Percentiles rank a stretch among this genome's conserved stretches.
Evolutionary conservation across 2,888 invertebrate genomes (phyloP).

Genomic region (Pristionchus exspectatus): DNA sequence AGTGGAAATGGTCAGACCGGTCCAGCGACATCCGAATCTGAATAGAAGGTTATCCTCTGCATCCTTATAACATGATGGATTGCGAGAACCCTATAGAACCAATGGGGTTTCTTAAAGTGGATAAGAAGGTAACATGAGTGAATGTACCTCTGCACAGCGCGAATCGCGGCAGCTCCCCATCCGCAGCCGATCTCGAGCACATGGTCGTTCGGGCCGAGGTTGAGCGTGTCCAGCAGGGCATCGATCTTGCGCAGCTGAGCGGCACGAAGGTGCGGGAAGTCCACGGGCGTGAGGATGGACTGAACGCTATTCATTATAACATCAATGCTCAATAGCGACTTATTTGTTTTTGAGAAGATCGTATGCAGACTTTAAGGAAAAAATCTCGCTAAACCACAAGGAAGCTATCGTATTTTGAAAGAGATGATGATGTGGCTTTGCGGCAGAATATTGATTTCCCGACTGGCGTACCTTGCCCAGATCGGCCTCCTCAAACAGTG

Average conservation of each 20-base stretch:
- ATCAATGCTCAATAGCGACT: too few relatives aligned
- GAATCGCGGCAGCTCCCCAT: conserved; percentile 72
- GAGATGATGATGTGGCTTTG: too few relatives aligned
- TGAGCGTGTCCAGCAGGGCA: conserved; percentile 63
- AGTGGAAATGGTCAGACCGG: conserved; percentile 73
- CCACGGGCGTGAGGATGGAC: background rate
- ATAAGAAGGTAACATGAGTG: too few relatives aligned
- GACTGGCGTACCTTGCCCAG: background rate
- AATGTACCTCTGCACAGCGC: conserved; percentile 63
- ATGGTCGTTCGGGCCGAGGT: conserved; percentile 65
- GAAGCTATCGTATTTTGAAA: too few relatives aligned
- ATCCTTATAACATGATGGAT: background rate
- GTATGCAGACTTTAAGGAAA: too few relatives aligned
- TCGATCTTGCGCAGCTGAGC: conserved; percentile 71
- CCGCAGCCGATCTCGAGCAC: conserved; percentile 76
- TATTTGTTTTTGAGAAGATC: too few relatives aligned
- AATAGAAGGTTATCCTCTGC: background rate
- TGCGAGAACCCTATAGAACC: background rate
- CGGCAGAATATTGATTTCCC: too few relatives aligned
- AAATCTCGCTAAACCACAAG: too few relatives aligned
- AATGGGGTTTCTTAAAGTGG: too few relatives aligned
- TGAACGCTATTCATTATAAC: background rate
- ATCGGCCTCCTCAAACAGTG: conserved; percentile 63
- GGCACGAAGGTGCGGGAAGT: conserved; percentile 52
- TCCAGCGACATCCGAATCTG: conserved; percentile 72